Evolutionary conservation across 2,888 invertebrate species (phyloP).

Genomic region (Pantelozetes paolii): DNA sequence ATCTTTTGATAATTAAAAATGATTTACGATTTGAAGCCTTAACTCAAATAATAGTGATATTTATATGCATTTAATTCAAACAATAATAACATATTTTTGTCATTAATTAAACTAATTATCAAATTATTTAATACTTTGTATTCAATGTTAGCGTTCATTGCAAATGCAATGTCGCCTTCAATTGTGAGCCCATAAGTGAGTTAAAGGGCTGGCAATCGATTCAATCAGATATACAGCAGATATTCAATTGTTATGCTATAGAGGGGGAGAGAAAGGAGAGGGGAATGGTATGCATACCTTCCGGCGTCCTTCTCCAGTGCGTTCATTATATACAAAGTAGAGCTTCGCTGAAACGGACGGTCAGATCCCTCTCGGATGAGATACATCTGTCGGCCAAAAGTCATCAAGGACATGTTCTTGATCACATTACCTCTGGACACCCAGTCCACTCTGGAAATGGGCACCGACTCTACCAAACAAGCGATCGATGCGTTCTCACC

Average conservation of each 20-base stretch:
- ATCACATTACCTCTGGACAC: slow-evolving; percentile 47
- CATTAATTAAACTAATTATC: not conserved
- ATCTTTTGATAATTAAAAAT: no score
- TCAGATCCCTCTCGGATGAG: slow-evolving; percentile 46
- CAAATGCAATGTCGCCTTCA: not conserved
- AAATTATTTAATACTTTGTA: not conserved
- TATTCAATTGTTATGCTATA: no score
- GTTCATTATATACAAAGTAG: slow-evolving; percentile 48
- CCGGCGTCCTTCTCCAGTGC: slow-evolving; percentile 49
- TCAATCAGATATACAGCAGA: not conserved
- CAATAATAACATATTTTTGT: not conserved
- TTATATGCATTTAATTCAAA: no score
- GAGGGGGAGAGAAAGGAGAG: no score
- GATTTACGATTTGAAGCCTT: no score
- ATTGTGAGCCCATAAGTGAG: not conserved
- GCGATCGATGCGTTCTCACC: slow-evolving; percentile 47
- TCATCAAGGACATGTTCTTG: slow-evolving; percentile 47
- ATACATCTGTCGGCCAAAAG: slow-evolving; percentile 48
- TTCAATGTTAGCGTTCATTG: not conserved
- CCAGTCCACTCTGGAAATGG: slow-evolving; percentile 47
- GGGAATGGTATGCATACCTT: slow-evolving; percentile 42
- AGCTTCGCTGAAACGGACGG: slow-evolving; percentile 46
- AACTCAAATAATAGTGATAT: no score
- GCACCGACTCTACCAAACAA: slow-evolving; percentile 47
- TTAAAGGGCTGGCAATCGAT: not conserved